A percentile compares a stretch with the other conserved stretches of the same genome.
These are phyloP conservation scores for Neomonachus schauinslandi DNA, from an alignment of 2,113 vertebrate genomes.

Conservation along the genomic window DNA sequence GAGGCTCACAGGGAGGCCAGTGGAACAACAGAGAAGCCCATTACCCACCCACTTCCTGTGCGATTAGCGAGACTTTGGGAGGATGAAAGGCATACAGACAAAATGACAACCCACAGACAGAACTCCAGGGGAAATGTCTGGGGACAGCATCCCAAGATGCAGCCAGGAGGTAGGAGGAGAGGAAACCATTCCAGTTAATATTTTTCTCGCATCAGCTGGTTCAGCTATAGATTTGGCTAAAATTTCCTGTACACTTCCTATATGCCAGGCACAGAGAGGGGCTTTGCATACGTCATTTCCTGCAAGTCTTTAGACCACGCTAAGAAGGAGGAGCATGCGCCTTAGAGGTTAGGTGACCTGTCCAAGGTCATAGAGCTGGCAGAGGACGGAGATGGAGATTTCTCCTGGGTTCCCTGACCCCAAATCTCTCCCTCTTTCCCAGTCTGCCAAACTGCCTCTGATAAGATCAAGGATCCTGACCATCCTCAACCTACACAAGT, in stretches of 20 bases:
- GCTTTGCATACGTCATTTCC: neutral
- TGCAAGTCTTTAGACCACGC: neutral
- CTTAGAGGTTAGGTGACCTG: neutral
- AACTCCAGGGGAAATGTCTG: conserved; percentile 48
- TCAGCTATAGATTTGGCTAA: neutral
- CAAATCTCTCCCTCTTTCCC: neutral
- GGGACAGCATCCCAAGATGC: conserved; percentile 24
- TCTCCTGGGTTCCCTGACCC: neutral
- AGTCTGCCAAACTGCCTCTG: neutral
- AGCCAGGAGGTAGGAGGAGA: conserved; percentile 55
- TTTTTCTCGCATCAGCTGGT: neutral
- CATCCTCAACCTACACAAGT: neutral
- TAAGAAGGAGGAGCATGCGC: neutral
- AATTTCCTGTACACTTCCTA: neutral
- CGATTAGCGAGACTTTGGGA: conserved; percentile 45
- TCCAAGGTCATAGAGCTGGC: neutral
- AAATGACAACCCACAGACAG: conserved; percentile 70
- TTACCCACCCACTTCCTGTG: conserved; percentile 77
- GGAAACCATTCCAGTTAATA: conserved; percentile 56
- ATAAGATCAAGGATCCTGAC: neutral
- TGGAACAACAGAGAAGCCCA: conserved; percentile 67
- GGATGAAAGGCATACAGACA: conserved; percentile 58
- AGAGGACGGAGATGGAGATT: neutral
- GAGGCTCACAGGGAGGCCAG: conserved; percentile 56
- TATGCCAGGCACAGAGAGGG: neutral